These are phyloP conservation scores for Champsocephalus gunnari DNA, from an alignment of 2,797 vertebrate genomes.

Conservation along the genomic window DNA sequence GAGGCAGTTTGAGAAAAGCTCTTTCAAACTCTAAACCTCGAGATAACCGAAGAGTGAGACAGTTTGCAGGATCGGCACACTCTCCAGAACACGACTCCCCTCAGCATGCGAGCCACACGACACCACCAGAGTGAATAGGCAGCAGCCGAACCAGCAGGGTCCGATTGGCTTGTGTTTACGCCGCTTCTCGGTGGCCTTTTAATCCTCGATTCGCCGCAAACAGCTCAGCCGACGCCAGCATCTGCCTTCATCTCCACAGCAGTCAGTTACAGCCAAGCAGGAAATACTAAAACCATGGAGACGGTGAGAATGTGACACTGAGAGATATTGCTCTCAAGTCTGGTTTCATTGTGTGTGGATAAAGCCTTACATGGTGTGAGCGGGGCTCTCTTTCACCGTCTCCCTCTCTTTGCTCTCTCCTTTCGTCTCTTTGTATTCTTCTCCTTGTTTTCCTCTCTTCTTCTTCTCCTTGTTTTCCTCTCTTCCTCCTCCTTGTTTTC, in stretches of 20 bases:
- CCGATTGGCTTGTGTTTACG: constrained; percentile 59
- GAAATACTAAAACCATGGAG: constrained; percentile 71
- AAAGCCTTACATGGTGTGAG: constrained; percentile 77
- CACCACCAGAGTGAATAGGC: constrained; percentile 22
- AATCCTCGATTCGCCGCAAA: constrained; percentile 50
- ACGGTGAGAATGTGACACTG: constrained; percentile 70
- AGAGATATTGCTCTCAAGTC: constrained; percentile 63
- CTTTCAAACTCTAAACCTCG: constrained; percentile 25
- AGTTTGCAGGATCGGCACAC: constrained; percentile 30
- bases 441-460: constrained; percentile 1
- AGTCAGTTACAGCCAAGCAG: constrained; percentile 58
- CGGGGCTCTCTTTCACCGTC: constrained; percentile 38
- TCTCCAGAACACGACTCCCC: constrained; percentile 12
- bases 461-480: neutral
- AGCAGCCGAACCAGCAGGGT: constrained; percentile 9
- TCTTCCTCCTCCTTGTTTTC: neutral
- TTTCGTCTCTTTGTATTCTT: constrained; percentile 47
- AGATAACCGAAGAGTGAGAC: constrained; percentile 4
- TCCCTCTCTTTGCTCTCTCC: constrained; percentile 25
- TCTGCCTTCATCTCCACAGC: constrained; percentile 61
- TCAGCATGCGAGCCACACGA: constrained; percentile 12
- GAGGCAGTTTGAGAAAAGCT: constrained; percentile 16
- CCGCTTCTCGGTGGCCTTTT: constrained; percentile 39
- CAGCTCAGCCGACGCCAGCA: constrained; percentile 63
- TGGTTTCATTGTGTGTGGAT: constrained; percentile 67